Evolutionary conservation across 2,888 invertebrate species (phyloP), one percentile per base, ranked within the genome.

Genomic region (Amphipoea oculea): DNA sequence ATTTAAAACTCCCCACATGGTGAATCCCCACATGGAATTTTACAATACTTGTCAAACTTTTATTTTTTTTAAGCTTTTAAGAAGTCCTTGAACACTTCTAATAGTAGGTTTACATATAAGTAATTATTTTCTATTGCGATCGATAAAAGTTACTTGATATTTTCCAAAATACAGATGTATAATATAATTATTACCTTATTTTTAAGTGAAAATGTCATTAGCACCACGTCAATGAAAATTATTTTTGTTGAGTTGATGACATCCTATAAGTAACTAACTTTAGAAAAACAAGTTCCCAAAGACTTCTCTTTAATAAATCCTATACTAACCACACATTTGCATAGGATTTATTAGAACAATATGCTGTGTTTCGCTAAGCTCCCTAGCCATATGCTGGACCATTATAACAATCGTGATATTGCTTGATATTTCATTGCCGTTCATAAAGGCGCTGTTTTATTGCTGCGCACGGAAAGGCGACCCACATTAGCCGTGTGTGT

Each of bases 221-320:
- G 80, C 80, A 80, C 80, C 81, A 82, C 76, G 82, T 70, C 70
- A 67, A 40, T 76, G 70, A 66, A 57, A 69, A 45, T 36, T 72
- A 23, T 62, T 40, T 68, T 63, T 42, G 57, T 69, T 57, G 57
- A 81, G 60, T 82, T 76, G 51, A 81, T 81, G 82, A 66, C 65
- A 66, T 51, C n/a, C 29, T 75, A 66, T 4, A 36, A 9, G n/a
- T 60, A 60, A 9, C 48, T 69, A 69, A 70, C 5, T 63, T 60
- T 51, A 60, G 62, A 4, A 29, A 40, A 68, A 45, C 9, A 51
- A 62, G 40, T 62, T 9, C 11, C 4, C n/a, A 68, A 54, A 45
- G 65, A 70, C 76, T 76, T 66, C 20, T 20, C 29, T 23, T 42
- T 29, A 23, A 17, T 29, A 42, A 23, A 48, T 71, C 9, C 9